Evolutionary conservation across 1,140 invertebrate species (phyloP).

Genomic region (Drosophila arizonae): DNA sequence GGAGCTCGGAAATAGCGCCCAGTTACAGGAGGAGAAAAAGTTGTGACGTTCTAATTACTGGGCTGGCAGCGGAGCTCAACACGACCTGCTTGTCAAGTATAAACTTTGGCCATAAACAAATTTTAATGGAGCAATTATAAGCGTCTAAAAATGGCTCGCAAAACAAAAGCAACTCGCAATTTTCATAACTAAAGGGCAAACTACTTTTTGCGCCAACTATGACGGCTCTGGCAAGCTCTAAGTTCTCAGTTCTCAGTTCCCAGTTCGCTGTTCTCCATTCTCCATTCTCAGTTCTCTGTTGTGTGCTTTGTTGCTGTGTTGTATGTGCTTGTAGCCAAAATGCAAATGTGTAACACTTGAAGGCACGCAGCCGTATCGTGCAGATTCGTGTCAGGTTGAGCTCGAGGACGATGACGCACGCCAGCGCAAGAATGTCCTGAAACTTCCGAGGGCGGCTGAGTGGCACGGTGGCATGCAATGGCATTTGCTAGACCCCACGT

Average conservation of each 20-base stretch:
- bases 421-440: conserved; percentile 61
- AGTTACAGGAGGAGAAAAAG: conserved; percentile 16
- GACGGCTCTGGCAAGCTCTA: not conserved
- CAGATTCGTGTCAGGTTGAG: conserved; percentile 24
- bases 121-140: conserved; percentile 81
- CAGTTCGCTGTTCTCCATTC: not conserved
- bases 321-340: conserved; percentile 40
- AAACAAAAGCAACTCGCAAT: conserved; percentile 49
- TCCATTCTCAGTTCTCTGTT: not conserved
- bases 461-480: conserved; percentile 42
- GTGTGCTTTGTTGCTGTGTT: not conserved
- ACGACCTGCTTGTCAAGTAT: conserved; percentile 58
- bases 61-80: conserved; percentile 20
- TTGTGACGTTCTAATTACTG: conserved; percentile 74
- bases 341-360: conserved; percentile 77
- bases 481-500: conserved; percentile 28
- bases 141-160: conserved; percentile 69
- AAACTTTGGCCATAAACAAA: conserved; percentile 76
- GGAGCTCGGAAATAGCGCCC: conserved; percentile 48
- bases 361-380: conserved; percentile 38
- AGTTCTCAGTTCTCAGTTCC: not conserved
- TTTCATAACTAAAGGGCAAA: conserved; percentile 67
- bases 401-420: conserved; percentile 62
- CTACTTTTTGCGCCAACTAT: conserved; percentile 57
- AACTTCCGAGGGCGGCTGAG: conserved; percentile 40